phyloP scores from a whole-genome alignment of 2,797 vertebrate species.

The Momotus momota region DNA sequence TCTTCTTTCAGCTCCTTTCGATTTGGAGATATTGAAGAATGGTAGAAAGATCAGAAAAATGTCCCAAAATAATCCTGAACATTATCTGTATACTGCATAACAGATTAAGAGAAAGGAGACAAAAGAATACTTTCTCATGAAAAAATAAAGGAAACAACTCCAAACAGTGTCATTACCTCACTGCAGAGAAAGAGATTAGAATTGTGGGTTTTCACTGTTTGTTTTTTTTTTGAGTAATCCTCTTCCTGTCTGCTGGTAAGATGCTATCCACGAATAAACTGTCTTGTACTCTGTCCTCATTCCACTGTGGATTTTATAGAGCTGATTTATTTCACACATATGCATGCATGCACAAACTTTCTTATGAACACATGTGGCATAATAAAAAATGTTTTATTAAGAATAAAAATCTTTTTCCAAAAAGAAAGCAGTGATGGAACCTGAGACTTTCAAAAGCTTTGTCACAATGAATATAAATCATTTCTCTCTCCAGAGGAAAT shows the following conservation, averaged over 20 bases:
- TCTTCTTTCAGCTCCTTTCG: background rate
- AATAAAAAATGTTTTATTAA: slow-evolving; percentile 41
- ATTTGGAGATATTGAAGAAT: background rate
- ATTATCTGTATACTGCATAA: background rate
- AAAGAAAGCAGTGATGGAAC: background rate
- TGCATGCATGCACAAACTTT: background rate
- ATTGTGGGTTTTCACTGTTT: background rate
- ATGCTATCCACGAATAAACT: background rate
- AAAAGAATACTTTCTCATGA: background rate
- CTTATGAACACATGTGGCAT: background rate
- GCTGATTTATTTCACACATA: background rate
- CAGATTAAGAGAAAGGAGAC: background rate
- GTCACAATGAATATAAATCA: background rate
- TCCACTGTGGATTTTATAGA: background rate
- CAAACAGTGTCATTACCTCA: background rate
- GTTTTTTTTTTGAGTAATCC: background rate
- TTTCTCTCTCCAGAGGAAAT: background rate
- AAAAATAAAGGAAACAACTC: background rate
- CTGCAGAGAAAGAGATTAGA: background rate
- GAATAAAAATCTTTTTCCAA: background rate
- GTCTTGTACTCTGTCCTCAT: background rate
- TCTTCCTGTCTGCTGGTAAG: background rate
- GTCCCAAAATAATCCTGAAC: background rate
- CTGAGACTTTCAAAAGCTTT: background rate
- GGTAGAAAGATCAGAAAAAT: background rate